Conservation (phyloP, 2,888 invertebrate genomes). For the Hydroisotoma schaefferi region DNA sequence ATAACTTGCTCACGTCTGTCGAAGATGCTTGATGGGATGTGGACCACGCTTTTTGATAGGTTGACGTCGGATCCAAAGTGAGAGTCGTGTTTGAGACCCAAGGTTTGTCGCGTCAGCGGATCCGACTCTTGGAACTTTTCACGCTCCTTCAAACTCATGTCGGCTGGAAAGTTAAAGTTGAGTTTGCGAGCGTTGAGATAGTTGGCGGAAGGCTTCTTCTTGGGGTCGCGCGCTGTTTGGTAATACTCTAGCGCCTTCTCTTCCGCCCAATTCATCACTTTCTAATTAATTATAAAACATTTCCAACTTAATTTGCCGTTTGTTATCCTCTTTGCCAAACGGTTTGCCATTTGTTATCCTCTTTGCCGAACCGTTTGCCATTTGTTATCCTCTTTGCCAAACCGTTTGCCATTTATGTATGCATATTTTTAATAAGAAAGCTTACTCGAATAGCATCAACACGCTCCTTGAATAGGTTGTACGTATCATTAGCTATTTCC, state of each 20-base stretch:
- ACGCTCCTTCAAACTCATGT: neutral
- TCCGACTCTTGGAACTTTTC: neutral
- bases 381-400: neutral
- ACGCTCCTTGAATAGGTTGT: conserved; percentile 78
- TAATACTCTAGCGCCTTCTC: conserved; percentile 42
- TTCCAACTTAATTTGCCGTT: neutral
- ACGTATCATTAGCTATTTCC: conserved; percentile 73
- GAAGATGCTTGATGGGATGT: conserved; percentile 91
- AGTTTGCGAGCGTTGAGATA: conserved; percentile 85
- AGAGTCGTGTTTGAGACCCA: conserved; percentile 25
- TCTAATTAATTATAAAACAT: conserved; percentile 24
- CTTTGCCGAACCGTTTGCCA: no score
- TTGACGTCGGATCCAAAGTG: conserved; percentile 39
- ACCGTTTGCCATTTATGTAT: neutral
- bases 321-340: no score
- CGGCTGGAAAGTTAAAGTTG: conserved; percentile 28
- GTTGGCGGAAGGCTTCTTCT: conserved; percentile 15
- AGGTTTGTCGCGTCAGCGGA: conserved; percentile 1
- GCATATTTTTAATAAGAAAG: neutral
- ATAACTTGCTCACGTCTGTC: conserved; percentile 63
- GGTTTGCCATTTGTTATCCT: no score
- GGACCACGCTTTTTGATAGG: conserved; percentile 69
- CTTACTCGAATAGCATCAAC: conserved; percentile 63
- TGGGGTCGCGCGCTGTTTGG: conserved; percentile 16
- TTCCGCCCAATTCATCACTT: conserved; percentile 40